Percentiles rank a stretch among this genome's conserved stretches.
Evolutionary conservation across 2,113 vertebrate genomes (phyloP).

Genomic region (Amazona vittata): DNA sequence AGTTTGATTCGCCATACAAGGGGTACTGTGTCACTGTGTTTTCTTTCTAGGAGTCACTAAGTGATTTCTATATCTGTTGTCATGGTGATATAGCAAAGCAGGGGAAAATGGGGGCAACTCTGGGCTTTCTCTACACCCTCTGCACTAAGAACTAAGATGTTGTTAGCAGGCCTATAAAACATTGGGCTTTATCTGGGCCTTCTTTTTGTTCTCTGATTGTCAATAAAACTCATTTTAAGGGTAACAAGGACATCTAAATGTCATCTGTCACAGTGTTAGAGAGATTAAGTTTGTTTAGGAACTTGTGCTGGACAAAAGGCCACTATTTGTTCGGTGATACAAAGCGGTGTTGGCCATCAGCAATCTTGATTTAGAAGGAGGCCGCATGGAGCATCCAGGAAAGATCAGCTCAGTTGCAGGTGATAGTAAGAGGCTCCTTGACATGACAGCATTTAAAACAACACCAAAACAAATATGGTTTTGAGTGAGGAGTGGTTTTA

Average conservation of each 20-base stretch:
- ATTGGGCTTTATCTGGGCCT: slow-evolving; percentile 83
- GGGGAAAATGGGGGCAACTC: slow-evolving; percentile 94
- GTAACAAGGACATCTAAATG: slow-evolving; percentile 88
- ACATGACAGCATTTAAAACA: slow-evolving; percentile 58
- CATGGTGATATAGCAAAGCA: slow-evolving; percentile 92
- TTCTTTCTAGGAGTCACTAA: slow-evolving; percentile 94
- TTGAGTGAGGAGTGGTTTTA: slow-evolving; percentile 44
- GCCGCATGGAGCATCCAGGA: slow-evolving; percentile 69
- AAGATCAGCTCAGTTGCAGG: slow-evolving; percentile 84
- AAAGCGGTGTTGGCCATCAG: slow-evolving; percentile 81
- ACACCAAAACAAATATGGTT: slow-evolving; percentile 64
- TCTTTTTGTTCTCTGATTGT: slow-evolving; percentile 89
- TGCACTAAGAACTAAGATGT: slow-evolving; percentile 82
- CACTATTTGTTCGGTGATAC: slow-evolving; percentile 85
- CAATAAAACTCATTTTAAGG: slow-evolving; percentile 91
- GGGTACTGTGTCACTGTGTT: slow-evolving; percentile 92
- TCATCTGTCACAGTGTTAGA: slow-evolving; percentile 89
- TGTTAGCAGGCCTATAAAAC: slow-evolving; percentile 88
- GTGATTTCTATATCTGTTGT: slow-evolving; percentile 99
- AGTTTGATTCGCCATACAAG: slow-evolving; percentile 93
- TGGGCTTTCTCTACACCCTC: slow-evolving; percentile 87
- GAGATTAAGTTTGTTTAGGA: slow-evolving; percentile 92
- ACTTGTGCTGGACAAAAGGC: slow-evolving; percentile 86
- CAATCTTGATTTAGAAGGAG: slow-evolving; percentile 80
- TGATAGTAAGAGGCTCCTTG: slow-evolving; percentile 78